These are phyloP conservation scores for Callithrix jacchus DNA, from an alignment of 2,113 vertebrate genomes.

Conservation along the genomic window DNA sequence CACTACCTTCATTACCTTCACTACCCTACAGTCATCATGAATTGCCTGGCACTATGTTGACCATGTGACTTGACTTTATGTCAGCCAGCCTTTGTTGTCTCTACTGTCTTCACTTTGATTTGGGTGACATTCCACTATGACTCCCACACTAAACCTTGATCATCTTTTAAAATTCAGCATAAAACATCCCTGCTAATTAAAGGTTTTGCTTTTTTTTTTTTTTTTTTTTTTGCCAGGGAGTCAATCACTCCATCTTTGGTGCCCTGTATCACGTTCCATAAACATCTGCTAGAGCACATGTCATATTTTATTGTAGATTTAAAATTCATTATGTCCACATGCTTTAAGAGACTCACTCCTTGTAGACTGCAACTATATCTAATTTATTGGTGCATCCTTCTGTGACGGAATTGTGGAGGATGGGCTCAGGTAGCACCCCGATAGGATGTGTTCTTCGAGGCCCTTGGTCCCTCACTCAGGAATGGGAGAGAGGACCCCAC, in stretches of 20 bases:
- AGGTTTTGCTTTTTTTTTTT: background rate
- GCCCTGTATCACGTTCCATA: background rate
- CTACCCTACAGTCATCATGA: fast-evolving
- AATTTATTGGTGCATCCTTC: background rate
- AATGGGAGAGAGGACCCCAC: too few species aligned
- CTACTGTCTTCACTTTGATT: background rate
- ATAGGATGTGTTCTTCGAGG: too few species aligned
- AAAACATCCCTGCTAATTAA: background rate
- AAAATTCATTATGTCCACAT: background rate
- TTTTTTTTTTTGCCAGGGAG: background rate
- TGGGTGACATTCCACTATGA: background rate
- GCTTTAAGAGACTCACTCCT: background rate
- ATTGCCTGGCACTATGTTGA: too few species aligned
- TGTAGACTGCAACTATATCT: background rate
- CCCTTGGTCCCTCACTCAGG: too few species aligned
- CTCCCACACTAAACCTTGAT: background rate
- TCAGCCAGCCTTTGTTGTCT: background rate
- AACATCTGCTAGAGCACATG: background rate
- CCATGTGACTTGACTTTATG: background rate
- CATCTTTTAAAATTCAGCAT: background rate
- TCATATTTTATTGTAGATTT: background rate
- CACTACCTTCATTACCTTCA: background rate
- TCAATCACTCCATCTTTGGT: background rate
- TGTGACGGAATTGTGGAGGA: too few species aligned
- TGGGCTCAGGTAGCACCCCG: too few species aligned